Base-by-base conservation (phyloP, 2,888 invertebrate genomes). In the Chrysopilus asiliformis region DNA sequence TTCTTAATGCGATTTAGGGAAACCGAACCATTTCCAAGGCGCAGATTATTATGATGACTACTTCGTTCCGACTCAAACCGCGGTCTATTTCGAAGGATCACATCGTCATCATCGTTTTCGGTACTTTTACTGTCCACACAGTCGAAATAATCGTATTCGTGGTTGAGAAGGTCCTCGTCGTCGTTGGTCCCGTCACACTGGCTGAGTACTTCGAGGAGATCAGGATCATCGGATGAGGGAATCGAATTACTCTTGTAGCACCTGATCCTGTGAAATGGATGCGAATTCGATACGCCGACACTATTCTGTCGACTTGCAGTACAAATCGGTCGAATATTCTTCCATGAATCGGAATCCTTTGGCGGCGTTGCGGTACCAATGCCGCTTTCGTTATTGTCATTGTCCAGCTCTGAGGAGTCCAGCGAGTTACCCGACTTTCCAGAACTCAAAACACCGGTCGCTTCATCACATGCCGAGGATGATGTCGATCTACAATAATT, bases 361-460 rank as follows among this genome's bases (percentile, higher is more conserved):
- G 61, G 60, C 27, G 61, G 60, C 28, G 61, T 59, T 13, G 60
- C 58, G 33, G 60, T 58, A 25, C 58, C 60, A 44, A 60, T 58
- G 46, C 60, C 60, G 46, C 60, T 60, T 44, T 62, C 61, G 8
- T 19, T 38, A 31, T 34, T 34, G 38, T 60, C 61, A 42, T 60
- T 59, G 43, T 62, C 61, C 42, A 60, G 46, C 3, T 58, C 60
- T 4, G 60, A 59, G 20, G 62, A 62, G 47, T 62, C 59, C 15
- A 60, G 48, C 15, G 60, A 61, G 34, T 59, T 60, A 36, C 62
- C 59, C 25, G 62, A 62, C 43, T 62, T 62, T 8, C 60, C 60
- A 16, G 61, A 62, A 46, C 61, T 61, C 22, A 62, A 45, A 7
- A 57, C 56, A 35, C 58, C 58, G 22, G 60, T 56, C 10, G 28